Base-by-base conservation (phyloP, 1,140 invertebrate species). In the Trypoxylus dichotomus region DNA sequence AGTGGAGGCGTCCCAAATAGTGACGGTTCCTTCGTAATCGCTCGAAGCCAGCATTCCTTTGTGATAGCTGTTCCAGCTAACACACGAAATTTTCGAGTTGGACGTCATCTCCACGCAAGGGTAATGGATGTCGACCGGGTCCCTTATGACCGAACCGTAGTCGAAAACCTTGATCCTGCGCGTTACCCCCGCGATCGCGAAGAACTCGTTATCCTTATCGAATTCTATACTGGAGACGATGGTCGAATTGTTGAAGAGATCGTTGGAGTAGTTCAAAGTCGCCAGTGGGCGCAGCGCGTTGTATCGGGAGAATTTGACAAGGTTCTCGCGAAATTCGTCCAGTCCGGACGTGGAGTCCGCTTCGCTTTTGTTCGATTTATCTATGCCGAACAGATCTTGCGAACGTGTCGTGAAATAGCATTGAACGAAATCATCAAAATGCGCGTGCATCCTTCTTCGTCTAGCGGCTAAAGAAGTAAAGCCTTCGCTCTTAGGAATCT, bases 211-310 rank as follows among this genome's bases (percentile, higher is more conserved):
- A 86, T 98, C 97, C 86, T 97, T 96, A 84, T 99, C 97, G 88
- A 99, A 99, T 87, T 98, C 97, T 81, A 99, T 98, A 81, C 95
- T 97, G 8, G 96, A 98, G 0, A 98, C 97, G 82, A 98, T 98
- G 25, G 95, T 97, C 0, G 96, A 95, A 84, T 93, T 94, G 83
- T 95, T 96, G 82, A 94, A 93, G 24, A 86, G 68, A 86, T 98
- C 97, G 81, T 92, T 94, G 58, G 95, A 95, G 85, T 98, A 98
- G 81, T 95, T 96, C 1, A 98, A 87, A 1, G 96, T 96, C 1
- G 96, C 95, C 10, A 98, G 87, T 13, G 94, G 91, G 32, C 94
- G 88, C 72, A 98, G 87, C 1, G 91, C 90, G 82, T 91, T 93
- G 85, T 95, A 98, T 19, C 93, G 88, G 0, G 95, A 96, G 87